phyloP scores from a whole-genome alignment of 2,797 vertebrate genomes.

The Sebastes umbrosus region DNA sequence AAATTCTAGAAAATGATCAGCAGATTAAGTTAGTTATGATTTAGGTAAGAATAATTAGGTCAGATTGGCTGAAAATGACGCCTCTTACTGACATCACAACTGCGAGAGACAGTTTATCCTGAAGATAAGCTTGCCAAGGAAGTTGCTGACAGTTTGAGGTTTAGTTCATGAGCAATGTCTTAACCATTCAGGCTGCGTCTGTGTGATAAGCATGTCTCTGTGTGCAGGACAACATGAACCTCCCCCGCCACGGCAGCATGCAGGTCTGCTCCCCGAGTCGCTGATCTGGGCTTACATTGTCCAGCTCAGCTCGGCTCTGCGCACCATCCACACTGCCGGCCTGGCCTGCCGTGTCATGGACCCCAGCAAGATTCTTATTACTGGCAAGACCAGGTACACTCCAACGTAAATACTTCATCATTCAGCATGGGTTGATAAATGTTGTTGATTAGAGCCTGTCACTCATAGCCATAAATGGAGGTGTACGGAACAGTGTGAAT shows the following conservation, averaged over 20 bases:
- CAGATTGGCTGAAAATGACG: not conserved
- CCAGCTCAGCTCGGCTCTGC: conserved; percentile 95
- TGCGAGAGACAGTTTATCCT: not conserved
- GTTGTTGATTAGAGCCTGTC: not conserved
- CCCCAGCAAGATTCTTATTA: conserved; percentile 98
- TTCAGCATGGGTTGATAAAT: not conserved
- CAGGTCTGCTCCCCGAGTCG: conserved; percentile 95
- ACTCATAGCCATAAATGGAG: not conserved
- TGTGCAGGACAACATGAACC: conserved; percentile 93
- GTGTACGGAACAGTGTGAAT: not conserved
- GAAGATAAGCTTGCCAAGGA: not conserved
- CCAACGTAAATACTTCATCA: not conserved
- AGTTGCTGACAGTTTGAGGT: conserved; percentile 27
- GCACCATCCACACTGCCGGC: conserved; percentile 97
- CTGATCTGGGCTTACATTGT: conserved; percentile 99
- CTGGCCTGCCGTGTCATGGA: conserved; percentile 98
- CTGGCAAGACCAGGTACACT: conserved; percentile 94
- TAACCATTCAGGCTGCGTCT: not conserved
- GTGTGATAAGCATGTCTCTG: conserved; percentile 16
- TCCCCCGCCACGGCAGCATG: conserved; percentile 96
- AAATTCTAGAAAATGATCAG: not conserved
- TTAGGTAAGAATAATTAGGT: too few relatives aligned
- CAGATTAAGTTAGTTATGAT: not conserved
- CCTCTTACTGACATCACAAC: not conserved
- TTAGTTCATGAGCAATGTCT: not conserved